Conservation (phyloP, 35 echinoderm and acorn worm genomes). For the Anneissia japonica region DNA sequence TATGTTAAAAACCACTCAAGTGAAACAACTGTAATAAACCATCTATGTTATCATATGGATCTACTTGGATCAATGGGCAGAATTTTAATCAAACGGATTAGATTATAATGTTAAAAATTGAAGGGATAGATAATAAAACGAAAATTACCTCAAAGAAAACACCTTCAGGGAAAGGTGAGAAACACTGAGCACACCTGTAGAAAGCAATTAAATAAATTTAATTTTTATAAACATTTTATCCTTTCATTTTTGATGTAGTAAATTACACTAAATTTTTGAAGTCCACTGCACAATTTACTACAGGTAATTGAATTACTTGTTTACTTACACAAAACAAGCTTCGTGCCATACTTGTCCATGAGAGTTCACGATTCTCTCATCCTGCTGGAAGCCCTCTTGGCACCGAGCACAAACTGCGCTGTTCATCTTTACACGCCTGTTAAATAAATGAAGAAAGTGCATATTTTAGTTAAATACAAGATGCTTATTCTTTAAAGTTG, state of each 20-base stretch:
- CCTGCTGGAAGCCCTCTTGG: constrained; percentile 64
- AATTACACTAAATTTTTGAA: no score
- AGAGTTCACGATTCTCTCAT: constrained; percentile 93
- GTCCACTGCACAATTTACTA: background rate
- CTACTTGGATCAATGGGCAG: no score
- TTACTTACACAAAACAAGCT: constrained; percentile 97
- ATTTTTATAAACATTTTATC: background rate
- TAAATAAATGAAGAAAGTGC: background rate
- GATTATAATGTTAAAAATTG: no score
- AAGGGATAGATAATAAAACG: background rate
- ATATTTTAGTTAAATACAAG: background rate
- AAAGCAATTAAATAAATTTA: background rate
- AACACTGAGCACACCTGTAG: constrained; percentile 88
- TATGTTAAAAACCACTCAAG: no score
- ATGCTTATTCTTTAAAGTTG: background rate
- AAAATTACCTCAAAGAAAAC: constrained; percentile 80
- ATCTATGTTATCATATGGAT: no score
- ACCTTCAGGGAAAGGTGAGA: constrained; percentile 84
- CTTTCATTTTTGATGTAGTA: background rate
- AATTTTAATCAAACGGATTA: no score
- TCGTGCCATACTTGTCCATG: constrained; percentile 91
- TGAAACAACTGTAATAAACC: no score
- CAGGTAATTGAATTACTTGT: background rate
- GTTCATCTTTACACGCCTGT: background rate
- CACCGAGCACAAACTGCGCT: constrained; percentile 65